phyloP scores from a whole-genome alignment of 2,888 invertebrate genomes.

The Cataglyphis altisquamis region DNA sequence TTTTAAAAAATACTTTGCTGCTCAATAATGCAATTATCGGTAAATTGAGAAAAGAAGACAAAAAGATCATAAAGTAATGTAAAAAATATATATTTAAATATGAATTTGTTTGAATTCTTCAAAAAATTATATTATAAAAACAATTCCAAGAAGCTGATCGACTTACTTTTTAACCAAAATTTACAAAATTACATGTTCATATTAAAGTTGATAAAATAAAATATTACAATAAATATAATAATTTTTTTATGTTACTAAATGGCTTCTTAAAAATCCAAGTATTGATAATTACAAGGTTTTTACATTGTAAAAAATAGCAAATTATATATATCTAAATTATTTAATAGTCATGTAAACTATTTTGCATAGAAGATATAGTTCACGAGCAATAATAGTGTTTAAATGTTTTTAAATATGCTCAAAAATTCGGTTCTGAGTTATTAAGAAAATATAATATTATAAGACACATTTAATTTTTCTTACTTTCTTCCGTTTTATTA shows the following conservation, averaged over 20 bases:
- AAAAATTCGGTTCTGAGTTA: neutral
- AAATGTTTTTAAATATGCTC: neutral
- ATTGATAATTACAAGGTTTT: neutral
- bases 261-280: neutral
- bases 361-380: neutral
- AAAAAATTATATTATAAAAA: neutral
- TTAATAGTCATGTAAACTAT: neutral
- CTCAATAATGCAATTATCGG: neutral
- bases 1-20: neutral
- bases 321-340: neutral
- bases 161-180: neutral
- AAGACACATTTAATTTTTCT: neutral
- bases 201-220: neutral
- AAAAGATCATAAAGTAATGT: neutral
- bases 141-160: neutral
- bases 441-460: neutral
- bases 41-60: neutral
- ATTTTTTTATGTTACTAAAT: neutral
- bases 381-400: no score
- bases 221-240: neutral
- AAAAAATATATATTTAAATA: neutral
- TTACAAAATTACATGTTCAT: neutral
- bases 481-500: slow-evolving; percentile 16
- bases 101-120: neutral
- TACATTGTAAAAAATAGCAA: neutral